Percentiles rank a stretch among this genome's conserved stretches.
Conservation (phyloP, 2,113 vertebrate genomes). For the Lepisosteus oculatus region DNA sequence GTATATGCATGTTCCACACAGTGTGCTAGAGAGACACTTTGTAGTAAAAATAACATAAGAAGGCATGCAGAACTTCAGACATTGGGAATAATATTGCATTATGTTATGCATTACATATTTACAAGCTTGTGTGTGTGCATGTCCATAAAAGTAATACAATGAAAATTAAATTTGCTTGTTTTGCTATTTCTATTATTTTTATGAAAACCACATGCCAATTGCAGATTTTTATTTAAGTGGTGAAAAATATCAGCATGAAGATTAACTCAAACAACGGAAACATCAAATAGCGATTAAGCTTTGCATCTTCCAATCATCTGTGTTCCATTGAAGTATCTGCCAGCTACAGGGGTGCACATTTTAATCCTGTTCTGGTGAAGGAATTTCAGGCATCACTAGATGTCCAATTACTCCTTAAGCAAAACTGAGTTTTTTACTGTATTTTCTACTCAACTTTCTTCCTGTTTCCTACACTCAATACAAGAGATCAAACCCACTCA, state of each 20-base stretch:
- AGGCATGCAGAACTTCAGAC: not conserved
- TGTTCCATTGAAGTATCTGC: not conserved
- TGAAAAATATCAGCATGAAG: constrained; percentile 4
- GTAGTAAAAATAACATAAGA: not conserved
- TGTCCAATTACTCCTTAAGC: constrained; percentile 6
- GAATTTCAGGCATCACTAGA: constrained; percentile 1
- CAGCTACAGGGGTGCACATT: not conserved
- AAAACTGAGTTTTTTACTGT: not conserved
- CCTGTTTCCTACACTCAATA: not conserved
- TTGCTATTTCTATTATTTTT: constrained; percentile 7
- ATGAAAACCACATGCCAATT: constrained; percentile 11
- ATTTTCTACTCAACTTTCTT: not conserved
- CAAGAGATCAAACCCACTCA: constrained; percentile 21
- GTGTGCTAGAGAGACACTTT: not conserved
- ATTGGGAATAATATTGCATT: not conserved
- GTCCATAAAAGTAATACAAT: constrained; percentile 1
- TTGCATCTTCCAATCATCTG: not conserved
- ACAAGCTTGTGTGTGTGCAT: not conserved
- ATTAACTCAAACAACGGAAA: constrained; percentile 4
- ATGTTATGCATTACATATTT: not conserved
- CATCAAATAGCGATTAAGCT: not conserved
- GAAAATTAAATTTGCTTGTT: constrained; percentile 3
- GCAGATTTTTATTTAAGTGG: constrained; percentile 10
- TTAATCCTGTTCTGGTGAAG: not conserved
- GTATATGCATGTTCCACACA: too few species aligned